Conservation (phyloP, 1,140 invertebrate species). For the Teleopsis dalmanni region DNA sequence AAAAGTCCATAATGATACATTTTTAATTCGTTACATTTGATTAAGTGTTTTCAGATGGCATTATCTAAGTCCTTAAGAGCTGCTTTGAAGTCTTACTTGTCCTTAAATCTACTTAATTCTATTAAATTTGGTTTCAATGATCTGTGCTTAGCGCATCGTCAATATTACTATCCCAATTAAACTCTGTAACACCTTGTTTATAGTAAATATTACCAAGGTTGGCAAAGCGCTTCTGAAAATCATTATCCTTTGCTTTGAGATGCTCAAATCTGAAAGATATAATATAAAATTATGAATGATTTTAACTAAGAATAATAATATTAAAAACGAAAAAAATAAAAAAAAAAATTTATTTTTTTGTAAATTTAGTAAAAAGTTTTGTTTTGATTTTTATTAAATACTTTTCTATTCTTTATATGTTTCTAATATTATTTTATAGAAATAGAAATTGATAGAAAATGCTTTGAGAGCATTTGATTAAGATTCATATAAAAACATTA, state of each 20-base stretch:
- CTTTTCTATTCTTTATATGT: no score
- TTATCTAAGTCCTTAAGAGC: no score
- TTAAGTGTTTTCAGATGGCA: no score
- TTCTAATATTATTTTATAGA: no score
- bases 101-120: no score
- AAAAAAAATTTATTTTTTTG: neutral
- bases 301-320: neutral
- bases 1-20: no score
- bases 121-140: slow-evolving; percentile 26
- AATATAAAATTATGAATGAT: neutral
- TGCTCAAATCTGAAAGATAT: slow-evolving; percentile 59
- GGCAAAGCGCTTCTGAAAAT: slow-evolving; percentile 72
- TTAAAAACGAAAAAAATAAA: neutral
- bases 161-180: slow-evolving; percentile 78
- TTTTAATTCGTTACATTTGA: no score
- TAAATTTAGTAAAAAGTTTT: slow-evolving; percentile 1
- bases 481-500: neutral
- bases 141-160: slow-evolving; percentile 56
- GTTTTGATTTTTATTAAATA: no score
- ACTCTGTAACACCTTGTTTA: slow-evolving; percentile 65
- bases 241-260: slow-evolving; percentile 66
- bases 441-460: no score
- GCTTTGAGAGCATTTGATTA: no score
- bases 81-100: no score
- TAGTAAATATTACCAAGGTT: slow-evolving; percentile 68